Base-by-base conservation (phyloP, 2,113 vertebrate genomes). In the Paralichthys olivaceus region DNA sequence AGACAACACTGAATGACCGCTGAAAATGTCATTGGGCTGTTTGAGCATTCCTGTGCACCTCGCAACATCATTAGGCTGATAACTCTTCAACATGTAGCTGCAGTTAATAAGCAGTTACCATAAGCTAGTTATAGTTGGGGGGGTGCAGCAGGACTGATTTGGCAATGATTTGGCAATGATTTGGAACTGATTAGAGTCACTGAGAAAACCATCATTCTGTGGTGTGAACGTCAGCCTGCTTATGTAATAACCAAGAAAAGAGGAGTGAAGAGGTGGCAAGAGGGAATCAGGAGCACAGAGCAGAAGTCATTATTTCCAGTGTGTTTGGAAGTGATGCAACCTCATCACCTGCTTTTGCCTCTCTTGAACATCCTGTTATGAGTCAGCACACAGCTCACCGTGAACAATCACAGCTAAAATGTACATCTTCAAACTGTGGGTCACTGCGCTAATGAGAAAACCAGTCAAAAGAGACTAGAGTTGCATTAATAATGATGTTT, bases 201-300 rank as follows among this genome's bases (percentile, higher is more conserved):
- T 54, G 47, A 79, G 72, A 87, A 45, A 61, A 75, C 25, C 57
- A 63, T 47, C 58, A 71, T 32, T 64, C 69, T 86, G 75, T 82
- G 64, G 75, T 69, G 84, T 77, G 77, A 87, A 79, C 45, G 15
- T 53, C 15, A 0, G 71, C 20, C 26, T 69, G 77, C 69, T 90
- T 85, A 87, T 80, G 77, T 74, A 89, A 84, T 29, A 63, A 57
- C 45, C 6, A 56, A 25, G 49, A 80, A 75, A 4, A 67, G 34
- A 72, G 86, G 28, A 49, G 63, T 25, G 81, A 84, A 67, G 64
- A 80, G 76, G 76, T 75, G 72, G 58, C 17, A 43, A 84, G 57
- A 72, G 28, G 25, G 40, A 72, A 26, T 57, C 40, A 61, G 49
- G 72, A 54, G 37, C 77, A 69, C 28, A 59, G 11, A 58, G 23